These are phyloP conservation scores for Gonocerus acuteangulatus DNA, from an alignment of 2,888 invertebrate species.

Conservation along the genomic window DNA sequence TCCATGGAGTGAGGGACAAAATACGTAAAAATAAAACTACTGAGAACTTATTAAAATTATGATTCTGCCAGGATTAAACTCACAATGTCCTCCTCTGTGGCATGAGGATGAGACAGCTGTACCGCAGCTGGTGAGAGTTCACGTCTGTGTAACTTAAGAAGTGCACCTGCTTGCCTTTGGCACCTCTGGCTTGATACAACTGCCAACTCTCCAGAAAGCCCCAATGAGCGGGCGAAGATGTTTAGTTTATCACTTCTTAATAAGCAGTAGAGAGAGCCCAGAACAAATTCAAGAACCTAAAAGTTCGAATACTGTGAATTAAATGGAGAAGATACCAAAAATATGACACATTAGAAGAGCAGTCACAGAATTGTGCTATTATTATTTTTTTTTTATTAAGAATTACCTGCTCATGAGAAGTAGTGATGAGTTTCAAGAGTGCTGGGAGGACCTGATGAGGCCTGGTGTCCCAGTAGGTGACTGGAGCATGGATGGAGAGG, in stretches of 20 bases:
- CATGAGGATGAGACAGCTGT: conserved; percentile 26
- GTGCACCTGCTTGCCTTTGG: conserved; percentile 31
- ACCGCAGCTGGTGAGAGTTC: conserved; percentile 26
- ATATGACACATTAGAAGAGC: too few species aligned
- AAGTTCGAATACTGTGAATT: conserved; percentile 26
- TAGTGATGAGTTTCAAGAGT: conserved; percentile 44
- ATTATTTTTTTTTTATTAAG: too few species aligned
- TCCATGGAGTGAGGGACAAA: too few species aligned
- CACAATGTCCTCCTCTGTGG: conserved; percentile 36
- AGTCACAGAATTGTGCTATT: too few species aligned
- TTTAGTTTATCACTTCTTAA: conserved; percentile 43
- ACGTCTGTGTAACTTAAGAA: conserved; percentile 34
- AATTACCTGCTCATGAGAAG: conserved; percentile 28
- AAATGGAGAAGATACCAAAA: too few species aligned
- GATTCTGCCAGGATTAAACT: too few species aligned
- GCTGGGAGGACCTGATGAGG: conserved; percentile 43
- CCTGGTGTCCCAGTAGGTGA: conserved; percentile 36
- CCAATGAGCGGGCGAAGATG: conserved; percentile 17
- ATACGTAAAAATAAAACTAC: too few species aligned
- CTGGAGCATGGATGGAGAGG: conserved; percentile 51
- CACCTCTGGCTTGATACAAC: not conserved
- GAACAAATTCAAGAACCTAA: conserved; percentile 49
- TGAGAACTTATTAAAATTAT: too few species aligned
- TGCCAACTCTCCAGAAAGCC: not conserved
- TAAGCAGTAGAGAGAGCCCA: conserved; percentile 50